Evolutionary conservation across 2,113 vertebrate genomes (phyloP).

Genomic region (Sminthopsis crassicaudata): DNA sequence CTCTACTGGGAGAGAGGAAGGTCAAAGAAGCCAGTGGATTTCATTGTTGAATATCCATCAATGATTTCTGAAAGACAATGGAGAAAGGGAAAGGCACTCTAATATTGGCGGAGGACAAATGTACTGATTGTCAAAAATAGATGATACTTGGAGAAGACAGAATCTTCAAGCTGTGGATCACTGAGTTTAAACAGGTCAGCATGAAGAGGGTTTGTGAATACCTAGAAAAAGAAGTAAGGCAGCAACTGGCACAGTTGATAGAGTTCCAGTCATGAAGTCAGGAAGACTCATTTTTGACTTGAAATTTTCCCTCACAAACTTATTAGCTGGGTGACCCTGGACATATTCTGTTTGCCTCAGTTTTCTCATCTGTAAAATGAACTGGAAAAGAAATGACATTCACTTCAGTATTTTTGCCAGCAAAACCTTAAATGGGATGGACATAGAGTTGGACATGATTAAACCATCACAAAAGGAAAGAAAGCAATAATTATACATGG

Average conservation of each 20-base stretch:
- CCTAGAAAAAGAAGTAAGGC: background rate
- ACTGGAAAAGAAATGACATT: background rate
- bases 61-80: background rate
- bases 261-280: background rate
- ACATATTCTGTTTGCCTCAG: background rate
- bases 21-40: background rate
- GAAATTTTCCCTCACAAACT: background rate
- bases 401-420: background rate
- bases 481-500: background rate
- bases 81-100: background rate
- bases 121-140: background rate
- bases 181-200: background rate
- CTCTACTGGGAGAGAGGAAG: background rate
- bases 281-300: background rate
- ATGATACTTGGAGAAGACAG: background rate
- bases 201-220: background rate
- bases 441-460: background rate
- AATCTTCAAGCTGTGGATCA: background rate
- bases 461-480: background rate
- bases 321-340: background rate
- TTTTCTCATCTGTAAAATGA: background rate
- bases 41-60: background rate
- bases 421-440: background rate
- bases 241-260: background rate
- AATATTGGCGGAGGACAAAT: background rate